A percentile compares a stretch with the other conserved stretches of the same genome.
Conservation (phyloP, 2,797 vertebrate genomes). For the Smutsia gigantea region DNA sequence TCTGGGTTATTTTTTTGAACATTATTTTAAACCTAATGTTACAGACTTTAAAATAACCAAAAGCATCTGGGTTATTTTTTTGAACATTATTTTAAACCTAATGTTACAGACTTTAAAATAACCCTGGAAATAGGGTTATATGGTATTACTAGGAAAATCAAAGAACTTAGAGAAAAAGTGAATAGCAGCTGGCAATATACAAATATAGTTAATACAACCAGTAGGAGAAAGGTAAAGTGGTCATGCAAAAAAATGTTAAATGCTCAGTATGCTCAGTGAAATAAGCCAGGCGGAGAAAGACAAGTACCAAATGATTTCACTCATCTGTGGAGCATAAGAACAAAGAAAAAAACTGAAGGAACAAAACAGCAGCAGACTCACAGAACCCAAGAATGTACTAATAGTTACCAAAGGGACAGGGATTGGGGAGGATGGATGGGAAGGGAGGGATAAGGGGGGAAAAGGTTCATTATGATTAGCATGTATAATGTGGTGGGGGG, state of each 20-base stretch:
- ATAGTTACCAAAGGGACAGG: no score
- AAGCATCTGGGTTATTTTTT: not conserved
- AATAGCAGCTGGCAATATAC: not conserved
- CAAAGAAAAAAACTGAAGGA: no score
- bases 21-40: not conserved
- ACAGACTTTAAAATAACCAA: conserved; percentile 19
- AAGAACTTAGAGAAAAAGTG: not conserved
- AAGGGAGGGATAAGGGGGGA: no score
- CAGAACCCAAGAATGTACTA: no score
- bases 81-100: not conserved
- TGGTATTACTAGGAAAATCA: not conserved
- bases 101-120: conserved; percentile 2
- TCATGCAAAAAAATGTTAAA: not conserved
- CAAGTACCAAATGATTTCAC: no score
- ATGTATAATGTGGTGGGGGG: no score
- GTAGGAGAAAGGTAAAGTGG: not conserved
- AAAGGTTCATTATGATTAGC: no score
- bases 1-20: not conserved
- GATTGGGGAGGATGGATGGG: no score
- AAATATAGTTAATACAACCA: not conserved
- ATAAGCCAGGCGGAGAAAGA: no score
- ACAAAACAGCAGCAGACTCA: no score
- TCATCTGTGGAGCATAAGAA: no score
- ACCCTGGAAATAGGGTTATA: not conserved
- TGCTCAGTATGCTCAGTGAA: not conserved